These are phyloP conservation scores for Zoanthus sansibaricus DNA, from an alignment of 92 coral and sea anemone species.

Conservation along the genomic window DNA sequence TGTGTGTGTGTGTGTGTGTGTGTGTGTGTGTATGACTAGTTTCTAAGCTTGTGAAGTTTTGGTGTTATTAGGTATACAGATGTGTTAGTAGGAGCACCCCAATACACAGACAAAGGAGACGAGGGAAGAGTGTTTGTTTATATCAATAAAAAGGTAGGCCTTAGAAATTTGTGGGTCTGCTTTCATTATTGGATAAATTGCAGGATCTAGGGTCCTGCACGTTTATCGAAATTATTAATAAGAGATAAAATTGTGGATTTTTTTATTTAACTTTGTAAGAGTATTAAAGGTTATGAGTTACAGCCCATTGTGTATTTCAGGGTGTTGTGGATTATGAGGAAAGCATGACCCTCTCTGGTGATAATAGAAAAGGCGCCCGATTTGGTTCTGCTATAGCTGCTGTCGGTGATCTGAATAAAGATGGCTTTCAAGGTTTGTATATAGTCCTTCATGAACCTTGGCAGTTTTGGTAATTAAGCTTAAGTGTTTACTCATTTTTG, in stretches of 20 bases:
- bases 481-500: no score
- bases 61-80: slow-evolving; percentile 59
- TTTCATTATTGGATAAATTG: no score
- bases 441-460: no score
- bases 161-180: no score
- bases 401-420: slow-evolving; percentile 91
- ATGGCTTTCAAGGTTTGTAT: slow-evolving; percentile 60
- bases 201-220: no score
- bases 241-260: not conserved
- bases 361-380: slow-evolving; percentile 68
- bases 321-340: slow-evolving; percentile 69
- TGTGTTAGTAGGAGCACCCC: slow-evolving; percentile 86
- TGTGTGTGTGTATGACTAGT: no score
- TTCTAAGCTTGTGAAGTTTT: not conserved
- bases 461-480: no score
- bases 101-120: slow-evolving; percentile 65
- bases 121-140: slow-evolving; percentile 88
- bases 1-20: no score
- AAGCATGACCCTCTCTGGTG: slow-evolving; percentile 68
- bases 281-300: not conserved
- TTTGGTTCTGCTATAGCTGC: slow-evolving; percentile 85
- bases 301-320: slow-evolving; percentile 23
- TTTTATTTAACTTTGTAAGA: not conserved
- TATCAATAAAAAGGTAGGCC: slow-evolving; percentile 62
- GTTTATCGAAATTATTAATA: no score